Base-by-base conservation (phyloP, 2,888 invertebrate species). In the Cylindroiulus punctatus region DNA sequence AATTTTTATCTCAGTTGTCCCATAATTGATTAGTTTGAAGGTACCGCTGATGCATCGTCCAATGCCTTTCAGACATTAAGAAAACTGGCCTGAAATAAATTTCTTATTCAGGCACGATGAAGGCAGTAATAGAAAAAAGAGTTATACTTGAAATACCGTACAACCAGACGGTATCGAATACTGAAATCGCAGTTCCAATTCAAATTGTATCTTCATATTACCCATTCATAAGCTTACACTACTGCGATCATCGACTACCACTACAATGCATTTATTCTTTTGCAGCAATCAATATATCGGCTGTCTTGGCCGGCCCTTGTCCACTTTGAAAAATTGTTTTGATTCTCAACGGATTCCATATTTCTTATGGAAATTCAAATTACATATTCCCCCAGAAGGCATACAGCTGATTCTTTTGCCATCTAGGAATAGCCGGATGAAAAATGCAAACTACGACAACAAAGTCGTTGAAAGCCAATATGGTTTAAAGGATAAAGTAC, bases 401-500 rank as follows among this genome's bases (percentile, higher is more conserved):
- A 44, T 36, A 36, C 12, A 14, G 44, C 26, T 26, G 26, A 65
- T 26, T 65, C 26, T 65, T 65, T 65, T 22, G 12, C 65, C n/a
- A 65, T 26, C 26, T 65, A 26, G 65, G 65, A 65, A 26, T 10
- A 12, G 65, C n/a, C 26, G 65, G 5, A 65, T 65, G 26, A 65
- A 65, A 65, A 65, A 65, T 65, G 26, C 65, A 22, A 65, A 26
- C 65, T 0, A 26, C n/a, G 65, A 65, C 65, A 65, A 65, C 26
- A 26, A 65, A 65, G 65, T 65, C 65, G 65, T 65, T 65, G 65
- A 65, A 65, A 65, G 19, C 65, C 65, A 65, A 26, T 57, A 57
- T 65, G 65, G 65, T 26, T 65, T 65, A 26, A 65, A 65, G 65
- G 65, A 26, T 65, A 65, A 65, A 65, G 65, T 65, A n/a, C 26